A percentile compares a stretch with the other conserved stretches of the same genome.
phyloP scores from a whole-genome alignment of 2,797 vertebrate species.

The Naso thynnoides region DNA sequence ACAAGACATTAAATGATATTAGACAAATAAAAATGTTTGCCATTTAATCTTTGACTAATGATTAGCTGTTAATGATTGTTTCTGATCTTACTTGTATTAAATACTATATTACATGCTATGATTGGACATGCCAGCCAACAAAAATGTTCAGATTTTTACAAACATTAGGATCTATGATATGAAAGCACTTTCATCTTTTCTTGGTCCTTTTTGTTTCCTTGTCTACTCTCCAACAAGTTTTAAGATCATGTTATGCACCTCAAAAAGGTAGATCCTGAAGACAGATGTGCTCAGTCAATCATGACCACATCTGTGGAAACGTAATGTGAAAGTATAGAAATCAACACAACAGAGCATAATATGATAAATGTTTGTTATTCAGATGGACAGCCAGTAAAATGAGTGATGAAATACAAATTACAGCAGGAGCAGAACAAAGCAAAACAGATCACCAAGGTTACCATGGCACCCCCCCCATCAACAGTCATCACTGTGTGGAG shows the following conservation, averaged over 20 bases:
- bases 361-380: slow-evolving; percentile 75
- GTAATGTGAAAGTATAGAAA: slow-evolving; percentile 43
- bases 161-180: background rate
- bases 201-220: background rate
- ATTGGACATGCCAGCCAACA: background rate
- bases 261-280: slow-evolving; percentile 4
- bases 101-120: background rate
- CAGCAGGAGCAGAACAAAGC: slow-evolving; percentile 53
- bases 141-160: background rate
- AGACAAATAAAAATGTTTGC: background rate
- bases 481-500: slow-evolving; percentile 23
- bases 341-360: slow-evolving; percentile 57
- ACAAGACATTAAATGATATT: background rate
- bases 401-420: slow-evolving; percentile 62
- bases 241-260: background rate
- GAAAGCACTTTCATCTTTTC: background rate
- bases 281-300: background rate
- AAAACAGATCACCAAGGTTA: slow-evolving; percentile 61
- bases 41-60: background rate
- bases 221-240: background rate
- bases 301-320: slow-evolving; percentile 27
- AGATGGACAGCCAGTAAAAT: slow-evolving; percentile 67
- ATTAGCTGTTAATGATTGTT: background rate
- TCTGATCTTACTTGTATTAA: background rate
- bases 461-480: slow-evolving; percentile 41